Conservation (phyloP, 2,113 vertebrate species). For the Nibea coibor region DNA sequence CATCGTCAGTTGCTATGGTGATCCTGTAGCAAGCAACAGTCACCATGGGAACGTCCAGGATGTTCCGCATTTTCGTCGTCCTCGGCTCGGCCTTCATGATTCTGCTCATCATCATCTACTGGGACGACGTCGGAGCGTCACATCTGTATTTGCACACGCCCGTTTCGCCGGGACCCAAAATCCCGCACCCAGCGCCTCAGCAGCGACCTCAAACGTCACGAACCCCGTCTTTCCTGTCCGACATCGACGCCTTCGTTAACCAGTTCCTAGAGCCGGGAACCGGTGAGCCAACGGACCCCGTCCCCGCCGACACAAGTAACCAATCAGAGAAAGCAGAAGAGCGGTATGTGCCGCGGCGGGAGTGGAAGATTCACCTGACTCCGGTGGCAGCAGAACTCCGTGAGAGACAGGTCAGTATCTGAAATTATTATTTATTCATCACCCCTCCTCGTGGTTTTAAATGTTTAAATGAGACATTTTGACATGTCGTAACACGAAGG, state of each 20-base stretch:
- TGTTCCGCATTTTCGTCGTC: slow-evolving; percentile 91
- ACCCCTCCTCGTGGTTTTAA: not conserved
- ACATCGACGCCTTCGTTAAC: slow-evolving; percentile 91
- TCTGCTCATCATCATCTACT: slow-evolving; percentile 96
- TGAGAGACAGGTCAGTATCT: slow-evolving; percentile 74
- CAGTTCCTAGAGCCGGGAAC: slow-evolving; percentile 86
- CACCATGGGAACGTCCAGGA: slow-evolving; percentile 92
- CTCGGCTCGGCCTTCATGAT: slow-evolving; percentile 94
- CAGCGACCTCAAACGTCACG: slow-evolving; percentile 70
- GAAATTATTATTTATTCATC: not conserved
- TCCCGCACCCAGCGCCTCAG: slow-evolving; percentile 70
- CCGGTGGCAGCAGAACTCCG: slow-evolving; percentile 83
- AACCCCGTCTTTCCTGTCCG: slow-evolving; percentile 78
- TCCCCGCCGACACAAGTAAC: slow-evolving; percentile 73
- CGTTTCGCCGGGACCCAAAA: slow-evolving; percentile 85
- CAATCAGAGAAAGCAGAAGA: slow-evolving; percentile 85
- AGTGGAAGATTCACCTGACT: slow-evolving; percentile 90
- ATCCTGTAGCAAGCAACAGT: slow-evolving; percentile 66
- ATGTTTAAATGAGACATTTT: not conserved
- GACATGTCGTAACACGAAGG: not conserved
- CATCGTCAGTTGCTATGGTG: slow-evolving; percentile 71
- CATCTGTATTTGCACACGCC: slow-evolving; percentile 90
- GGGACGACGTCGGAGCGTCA: slow-evolving; percentile 93
- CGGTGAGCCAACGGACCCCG: slow-evolving; percentile 81
- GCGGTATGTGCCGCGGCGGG: slow-evolving; percentile 89